phyloP scores from a whole-genome alignment of 2,113 vertebrate species.

The Halichoeres trimaculatus region DNA sequence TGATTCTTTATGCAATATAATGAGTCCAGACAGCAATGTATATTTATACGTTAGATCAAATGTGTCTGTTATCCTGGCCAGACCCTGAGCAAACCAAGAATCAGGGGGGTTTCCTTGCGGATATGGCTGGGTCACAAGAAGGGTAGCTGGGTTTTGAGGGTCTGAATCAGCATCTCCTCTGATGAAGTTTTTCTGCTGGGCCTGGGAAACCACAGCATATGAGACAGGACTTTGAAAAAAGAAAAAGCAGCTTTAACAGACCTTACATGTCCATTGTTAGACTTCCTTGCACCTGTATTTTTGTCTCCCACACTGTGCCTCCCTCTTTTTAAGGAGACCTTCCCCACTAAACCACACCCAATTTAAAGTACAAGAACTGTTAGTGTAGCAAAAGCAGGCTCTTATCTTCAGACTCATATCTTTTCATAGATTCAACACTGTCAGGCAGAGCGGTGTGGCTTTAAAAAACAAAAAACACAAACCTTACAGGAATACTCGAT shows the following conservation, averaged over 20 bases:
- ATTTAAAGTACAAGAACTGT: slow-evolving; percentile 44
- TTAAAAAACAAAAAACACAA: slow-evolving; percentile 23
- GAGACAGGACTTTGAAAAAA: background rate
- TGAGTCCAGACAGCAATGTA: slow-evolving; percentile 33
- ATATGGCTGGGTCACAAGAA: slow-evolving; percentile 64
- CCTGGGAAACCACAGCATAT: slow-evolving; percentile 38
- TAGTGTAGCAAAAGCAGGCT: slow-evolving; percentile 19
- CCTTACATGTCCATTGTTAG: slow-evolving; percentile 60
- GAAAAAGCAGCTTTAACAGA: background rate
- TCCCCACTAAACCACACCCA: slow-evolving; percentile 45
- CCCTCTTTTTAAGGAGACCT: background rate
- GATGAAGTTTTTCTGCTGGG: slow-evolving; percentile 62
- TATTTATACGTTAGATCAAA: slow-evolving; percentile 45
- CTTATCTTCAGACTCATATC: slow-evolving; percentile 17
- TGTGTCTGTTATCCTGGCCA: slow-evolving; percentile 28
- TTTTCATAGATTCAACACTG: slow-evolving; percentile 51
- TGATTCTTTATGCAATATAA: slow-evolving; percentile 36
- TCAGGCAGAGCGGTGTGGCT: slow-evolving; percentile 4
- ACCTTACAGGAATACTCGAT: slow-evolving; percentile 36
- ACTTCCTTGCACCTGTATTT: slow-evolving; percentile 64
- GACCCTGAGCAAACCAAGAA: slow-evolving; percentile 20
- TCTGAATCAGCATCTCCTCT: slow-evolving; percentile 77
- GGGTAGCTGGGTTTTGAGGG: slow-evolving; percentile 50
- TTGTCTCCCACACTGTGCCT: slow-evolving; percentile 31
- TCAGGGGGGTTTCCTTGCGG: slow-evolving; percentile 62